These are phyloP conservation scores for Tiaroga cobitis DNA, from an alignment of 2,797 vertebrate species.

Conservation along the genomic window DNA sequence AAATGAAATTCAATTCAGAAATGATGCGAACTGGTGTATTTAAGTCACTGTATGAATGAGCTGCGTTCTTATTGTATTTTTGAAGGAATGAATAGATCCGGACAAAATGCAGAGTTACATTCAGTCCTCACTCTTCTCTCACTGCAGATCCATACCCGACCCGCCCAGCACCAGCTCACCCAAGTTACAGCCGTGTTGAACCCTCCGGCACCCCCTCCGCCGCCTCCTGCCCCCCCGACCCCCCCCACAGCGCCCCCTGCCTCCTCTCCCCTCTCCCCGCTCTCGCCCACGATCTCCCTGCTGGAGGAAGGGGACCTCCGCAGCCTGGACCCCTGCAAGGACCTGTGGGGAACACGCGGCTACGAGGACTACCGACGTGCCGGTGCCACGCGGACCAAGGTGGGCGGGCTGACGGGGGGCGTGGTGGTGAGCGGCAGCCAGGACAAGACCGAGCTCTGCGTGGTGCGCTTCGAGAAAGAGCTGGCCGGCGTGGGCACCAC, in stretches of 20 bases:
- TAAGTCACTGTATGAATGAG: neutral
- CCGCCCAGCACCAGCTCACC: constrained; percentile 76
- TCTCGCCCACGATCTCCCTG: constrained; percentile 82
- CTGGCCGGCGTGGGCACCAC: constrained; percentile 76
- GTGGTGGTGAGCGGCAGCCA: constrained; percentile 73
- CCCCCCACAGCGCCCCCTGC: constrained; percentile 71
- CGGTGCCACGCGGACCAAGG: constrained; percentile 79
- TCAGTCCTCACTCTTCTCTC: constrained; percentile 34
- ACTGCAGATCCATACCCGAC: constrained; percentile 77
- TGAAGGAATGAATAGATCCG: neutral
- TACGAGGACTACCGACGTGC: constrained; percentile 90
- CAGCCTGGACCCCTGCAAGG: constrained; percentile 82
- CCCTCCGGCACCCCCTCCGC: constrained; percentile 73
- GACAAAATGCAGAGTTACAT: neutral
- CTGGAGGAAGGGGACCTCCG: constrained; percentile 84
- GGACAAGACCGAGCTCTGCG: constrained; percentile 84
- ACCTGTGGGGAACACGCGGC: constrained; percentile 86
- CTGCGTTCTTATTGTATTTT: neutral
- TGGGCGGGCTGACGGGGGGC: constrained; percentile 79
- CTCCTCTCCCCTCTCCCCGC: constrained; percentile 78
- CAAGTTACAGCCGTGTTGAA: constrained; percentile 77
- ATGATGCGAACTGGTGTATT: neutral
- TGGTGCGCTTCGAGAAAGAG: constrained; percentile 88
- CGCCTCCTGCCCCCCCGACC: constrained; percentile 73
- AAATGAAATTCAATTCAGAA: neutral